Conservation (phyloP, 2,797 vertebrate genomes). For the Trachops cirrhosus region DNA sequence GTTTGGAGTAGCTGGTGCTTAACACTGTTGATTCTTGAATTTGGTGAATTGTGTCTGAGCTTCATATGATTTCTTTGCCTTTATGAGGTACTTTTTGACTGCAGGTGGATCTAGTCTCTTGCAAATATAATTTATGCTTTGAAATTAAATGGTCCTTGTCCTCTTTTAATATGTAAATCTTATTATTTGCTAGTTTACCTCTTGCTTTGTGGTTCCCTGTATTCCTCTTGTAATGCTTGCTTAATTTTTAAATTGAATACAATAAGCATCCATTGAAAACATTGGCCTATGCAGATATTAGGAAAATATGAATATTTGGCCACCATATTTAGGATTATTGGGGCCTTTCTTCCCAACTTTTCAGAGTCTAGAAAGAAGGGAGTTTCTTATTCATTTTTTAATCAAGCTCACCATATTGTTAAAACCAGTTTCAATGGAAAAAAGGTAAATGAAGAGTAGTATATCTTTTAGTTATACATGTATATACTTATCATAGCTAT, state of each 20-base stretch:
- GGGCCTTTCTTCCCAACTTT: neutral
- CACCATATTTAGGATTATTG: conserved; percentile 18
- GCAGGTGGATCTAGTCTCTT: neutral
- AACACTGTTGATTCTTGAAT: conserved; percentile 3
- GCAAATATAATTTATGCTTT: conserved; percentile 33
- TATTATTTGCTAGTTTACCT: conserved; percentile 43
- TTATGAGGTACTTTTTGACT: conserved; percentile 1
- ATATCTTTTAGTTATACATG: neutral
- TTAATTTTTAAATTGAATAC: conserved; percentile 51
- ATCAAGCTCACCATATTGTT: neutral
- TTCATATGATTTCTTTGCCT: neutral
- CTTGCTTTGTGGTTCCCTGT: conserved; percentile 1
- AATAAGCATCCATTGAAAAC: neutral
- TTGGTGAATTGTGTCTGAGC: conserved; percentile 9
- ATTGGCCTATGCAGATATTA: neutral
- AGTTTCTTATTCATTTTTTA: conserved; percentile 24
- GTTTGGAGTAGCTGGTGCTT: conserved; percentile 8
- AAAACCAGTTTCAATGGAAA: conserved; percentile 27
- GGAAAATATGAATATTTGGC: conserved; percentile 39
- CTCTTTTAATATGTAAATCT: neutral
- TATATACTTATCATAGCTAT: neutral
- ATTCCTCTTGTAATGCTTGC: conserved; percentile 36
- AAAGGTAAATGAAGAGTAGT: neutral
- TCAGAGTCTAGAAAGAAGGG: neutral
- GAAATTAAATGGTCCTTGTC: conserved; percentile 46